These are phyloP conservation scores for Fringilla coelebs DNA, from an alignment of 2,797 vertebrate genomes.

Conservation along the genomic window DNA sequence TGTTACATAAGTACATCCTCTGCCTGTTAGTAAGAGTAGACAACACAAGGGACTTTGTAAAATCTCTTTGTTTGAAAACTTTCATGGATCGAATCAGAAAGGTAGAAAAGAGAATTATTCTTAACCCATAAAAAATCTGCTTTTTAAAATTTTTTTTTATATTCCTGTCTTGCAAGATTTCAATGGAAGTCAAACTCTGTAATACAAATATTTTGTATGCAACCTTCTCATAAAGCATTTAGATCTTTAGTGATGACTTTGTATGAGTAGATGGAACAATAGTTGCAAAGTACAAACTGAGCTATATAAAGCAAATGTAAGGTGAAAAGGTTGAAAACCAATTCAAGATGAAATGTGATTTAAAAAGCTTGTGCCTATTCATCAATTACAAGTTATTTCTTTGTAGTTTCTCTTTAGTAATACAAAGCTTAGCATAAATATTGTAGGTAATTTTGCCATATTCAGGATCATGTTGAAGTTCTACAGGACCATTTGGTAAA, in stretches of 20 bases:
- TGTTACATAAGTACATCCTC: neutral
- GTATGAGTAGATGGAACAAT: neutral
- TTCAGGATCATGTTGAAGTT: neutral
- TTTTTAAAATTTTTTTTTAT: neutral
- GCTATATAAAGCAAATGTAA: neutral
- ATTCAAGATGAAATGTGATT: neutral
- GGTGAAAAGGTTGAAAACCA: neutral
- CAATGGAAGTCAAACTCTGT: neutral
- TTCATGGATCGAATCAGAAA: neutral
- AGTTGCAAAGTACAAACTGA: neutral
- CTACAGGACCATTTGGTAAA: neutral
- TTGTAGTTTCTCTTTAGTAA: neutral
- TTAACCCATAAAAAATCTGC: neutral
- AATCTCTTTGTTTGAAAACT: neutral
- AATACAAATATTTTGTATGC: neutral
- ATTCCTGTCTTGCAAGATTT: neutral
- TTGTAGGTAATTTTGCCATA: neutral
- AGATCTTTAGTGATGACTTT: neutral
- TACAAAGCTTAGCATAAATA: neutral
- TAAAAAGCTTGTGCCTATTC: neutral
- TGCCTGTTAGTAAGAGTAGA: neutral
- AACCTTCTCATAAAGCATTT: neutral
- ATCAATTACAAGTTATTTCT: neutral
- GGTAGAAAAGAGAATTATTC: neutral
- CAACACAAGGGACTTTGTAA: neutral